A percentile compares a stretch with the other conserved stretches of the same genome.
phyloP scores from a whole-genome alignment of 2,888 invertebrate species.

The Mechanitis mazaeus region DNA sequence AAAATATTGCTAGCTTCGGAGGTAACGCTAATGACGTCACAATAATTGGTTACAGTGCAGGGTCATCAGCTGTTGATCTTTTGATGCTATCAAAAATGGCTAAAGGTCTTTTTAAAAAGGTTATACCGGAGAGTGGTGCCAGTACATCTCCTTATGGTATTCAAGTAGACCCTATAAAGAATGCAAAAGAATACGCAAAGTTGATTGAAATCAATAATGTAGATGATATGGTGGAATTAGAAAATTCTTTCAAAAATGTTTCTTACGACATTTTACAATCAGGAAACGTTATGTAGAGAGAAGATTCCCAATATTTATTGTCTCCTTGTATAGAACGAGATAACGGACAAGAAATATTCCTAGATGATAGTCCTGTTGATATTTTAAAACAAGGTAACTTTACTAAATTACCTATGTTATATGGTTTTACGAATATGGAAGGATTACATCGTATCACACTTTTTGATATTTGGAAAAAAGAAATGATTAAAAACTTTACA shows the following conservation, averaged over 20 bases:
- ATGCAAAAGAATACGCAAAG: constrained; percentile 41
- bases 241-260: constrained; percentile 42
- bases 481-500: constrained; percentile 44
- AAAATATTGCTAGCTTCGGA: constrained; percentile 37
- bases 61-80: constrained; percentile 43
- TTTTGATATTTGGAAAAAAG: constrained; percentile 36
- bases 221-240: constrained; percentile 39
- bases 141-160: constrained; percentile 33
- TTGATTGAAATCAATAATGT: constrained; percentile 34
- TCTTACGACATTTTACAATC: constrained; percentile 34
- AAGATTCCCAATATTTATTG: constrained; percentile 30
- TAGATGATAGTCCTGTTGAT: constrained; percentile 38
- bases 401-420: constrained; percentile 39
- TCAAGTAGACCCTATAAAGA: constrained; percentile 43
- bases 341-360: constrained; percentile 34
- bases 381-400: constrained; percentile 39
- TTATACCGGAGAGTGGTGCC: constrained; percentile 46
- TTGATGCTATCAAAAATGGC: constrained; percentile 42
- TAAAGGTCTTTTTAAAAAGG: constrained; percentile 45
- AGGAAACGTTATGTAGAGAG: constrained; percentile 18
- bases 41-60: constrained; percentile 47
- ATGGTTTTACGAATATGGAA: constrained; percentile 42
- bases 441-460: constrained; percentile 28
- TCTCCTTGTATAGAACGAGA: constrained; percentile 37
- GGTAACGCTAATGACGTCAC: constrained; percentile 40